A percentile compares a stretch with the other conserved stretches of the same genome.
phyloP scores from a whole-genome alignment of 1,140 invertebrate species.

The Caenorhabditis brenneri region DNA sequence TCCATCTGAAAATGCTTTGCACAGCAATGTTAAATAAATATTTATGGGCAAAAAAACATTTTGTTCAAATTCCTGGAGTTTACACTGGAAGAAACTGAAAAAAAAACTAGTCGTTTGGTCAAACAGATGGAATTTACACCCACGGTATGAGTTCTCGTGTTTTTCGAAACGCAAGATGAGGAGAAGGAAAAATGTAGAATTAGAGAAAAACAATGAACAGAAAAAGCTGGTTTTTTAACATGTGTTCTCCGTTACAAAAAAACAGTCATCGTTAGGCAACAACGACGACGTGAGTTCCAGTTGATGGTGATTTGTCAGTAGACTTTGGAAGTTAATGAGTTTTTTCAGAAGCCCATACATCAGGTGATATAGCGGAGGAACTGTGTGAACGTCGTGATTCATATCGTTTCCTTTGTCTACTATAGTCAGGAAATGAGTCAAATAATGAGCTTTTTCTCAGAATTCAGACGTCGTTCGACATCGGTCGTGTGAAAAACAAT shows the following conservation, averaged over 20 bases:
- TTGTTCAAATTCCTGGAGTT: not conserved
- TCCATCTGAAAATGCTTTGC: conserved; percentile 1
- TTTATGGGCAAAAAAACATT: conserved; percentile 33
- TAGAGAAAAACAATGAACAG: not conserved
- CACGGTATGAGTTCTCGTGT: not conserved
- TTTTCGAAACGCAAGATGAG: not conserved
- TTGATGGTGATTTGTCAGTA: not conserved
- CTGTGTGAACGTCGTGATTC: not conserved
- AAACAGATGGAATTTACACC: not conserved
- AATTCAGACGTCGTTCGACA: too few species aligned
- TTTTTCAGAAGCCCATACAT: not conserved
- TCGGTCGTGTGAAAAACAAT: too few species aligned
- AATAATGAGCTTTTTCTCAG: too few species aligned
- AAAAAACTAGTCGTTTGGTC: not conserved
- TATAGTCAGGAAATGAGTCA: not conserved
- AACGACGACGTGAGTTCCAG: not conserved
- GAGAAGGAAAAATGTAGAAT: not conserved
- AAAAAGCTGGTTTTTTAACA: conserved; percentile 28
- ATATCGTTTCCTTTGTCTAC: not conserved
- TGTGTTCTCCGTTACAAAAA: not conserved
- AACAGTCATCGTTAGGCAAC: not conserved
- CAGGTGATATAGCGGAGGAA: not conserved
- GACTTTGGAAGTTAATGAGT: not conserved
- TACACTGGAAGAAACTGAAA: not conserved
- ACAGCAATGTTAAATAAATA: conserved; percentile 30